phyloP scores from a whole-genome alignment of 2,888 invertebrate species.

The Pteria penguin region DNA sequence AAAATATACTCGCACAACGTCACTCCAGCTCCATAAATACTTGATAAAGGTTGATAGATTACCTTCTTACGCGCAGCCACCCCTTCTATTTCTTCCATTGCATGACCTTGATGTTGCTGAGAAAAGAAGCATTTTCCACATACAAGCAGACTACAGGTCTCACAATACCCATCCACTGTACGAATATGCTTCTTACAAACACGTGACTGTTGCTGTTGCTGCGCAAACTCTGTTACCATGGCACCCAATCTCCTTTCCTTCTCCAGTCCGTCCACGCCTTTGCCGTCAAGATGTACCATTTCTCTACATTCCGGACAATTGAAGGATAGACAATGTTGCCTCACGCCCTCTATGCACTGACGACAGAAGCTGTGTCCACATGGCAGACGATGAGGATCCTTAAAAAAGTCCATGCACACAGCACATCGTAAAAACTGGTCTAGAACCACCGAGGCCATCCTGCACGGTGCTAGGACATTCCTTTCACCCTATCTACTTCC shows the following conservation, averaged over 20 bases:
- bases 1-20: too few relatives aligned
- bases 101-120: slow-evolving; percentile 13
- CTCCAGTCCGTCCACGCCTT: slow-evolving; percentile 25
- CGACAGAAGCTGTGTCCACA: slow-evolving; percentile 20
- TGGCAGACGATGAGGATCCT: slow-evolving; percentile 15
- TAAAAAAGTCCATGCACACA: slow-evolving; percentile 29
- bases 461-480: too few relatives aligned
- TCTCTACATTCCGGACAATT: slow-evolving; percentile 26
- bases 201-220: slow-evolving; percentile 12
- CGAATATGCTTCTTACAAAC: slow-evolving; percentile 22
- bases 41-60: too few relatives aligned
- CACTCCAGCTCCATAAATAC: too few relatives aligned
- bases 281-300: slow-evolving; percentile 3
- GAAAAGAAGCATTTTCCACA: slow-evolving; percentile 17
- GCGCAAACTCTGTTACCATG: slow-evolving; percentile 18
- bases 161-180: slow-evolving; percentile 26
- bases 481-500: too few relatives aligned
- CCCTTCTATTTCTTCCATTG: slow-evolving; percentile 9
- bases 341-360: slow-evolving; percentile 24
- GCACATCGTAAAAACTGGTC: slow-evolving; percentile 24
- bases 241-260: slow-evolving; percentile 14
- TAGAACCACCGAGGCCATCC: slow-evolving; percentile 20
- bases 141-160: slow-evolving; percentile 22
- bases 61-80: slow-evolving; percentile 17
- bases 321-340: slow-evolving; percentile 13